Percentiles rank a stretch among this genome's conserved stretches.
Evolutionary conservation across 2,888 invertebrate species (phyloP).

Genomic region (Hartigia nigra): DNA sequence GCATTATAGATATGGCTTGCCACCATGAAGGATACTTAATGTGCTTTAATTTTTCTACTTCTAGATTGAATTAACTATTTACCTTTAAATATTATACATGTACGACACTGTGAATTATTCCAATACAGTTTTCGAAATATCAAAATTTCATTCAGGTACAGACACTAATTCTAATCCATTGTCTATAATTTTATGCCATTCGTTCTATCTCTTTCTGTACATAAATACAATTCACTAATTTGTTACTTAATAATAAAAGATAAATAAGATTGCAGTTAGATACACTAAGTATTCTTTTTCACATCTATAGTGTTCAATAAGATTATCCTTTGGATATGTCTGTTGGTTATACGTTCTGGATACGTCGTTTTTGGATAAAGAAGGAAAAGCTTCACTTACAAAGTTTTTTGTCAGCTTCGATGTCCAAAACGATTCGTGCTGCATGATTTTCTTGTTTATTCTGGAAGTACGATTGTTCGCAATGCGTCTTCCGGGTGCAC

Average conservation of each 20-base stretch:
- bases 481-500: slow-evolving; percentile 89
- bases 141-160: neutral
- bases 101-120: neutral
- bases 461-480: slow-evolving; percentile 74
- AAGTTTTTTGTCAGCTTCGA: neutral
- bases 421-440: slow-evolving; percentile 30
- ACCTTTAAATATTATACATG: neutral
- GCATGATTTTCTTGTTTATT: slow-evolving; percentile 38
- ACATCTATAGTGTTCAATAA: neutral
- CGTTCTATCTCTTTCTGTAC: neutral
- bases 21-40: neutral
- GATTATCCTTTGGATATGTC: neutral
- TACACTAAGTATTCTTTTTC: neutral
- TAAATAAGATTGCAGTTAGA: neutral
- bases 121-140: neutral
- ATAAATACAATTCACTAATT: neutral
- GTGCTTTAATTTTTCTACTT: neutral
- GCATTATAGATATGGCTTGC: neutral
- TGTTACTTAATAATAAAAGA: neutral
- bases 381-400: neutral
- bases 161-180: neutral
- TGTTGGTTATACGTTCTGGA: neutral
- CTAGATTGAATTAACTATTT: neutral
- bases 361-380: neutral
- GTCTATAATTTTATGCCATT: neutral